phyloP scores from a whole-genome alignment of 2,113 vertebrate genomes.

The Corvus hawaiiensis region DNA sequence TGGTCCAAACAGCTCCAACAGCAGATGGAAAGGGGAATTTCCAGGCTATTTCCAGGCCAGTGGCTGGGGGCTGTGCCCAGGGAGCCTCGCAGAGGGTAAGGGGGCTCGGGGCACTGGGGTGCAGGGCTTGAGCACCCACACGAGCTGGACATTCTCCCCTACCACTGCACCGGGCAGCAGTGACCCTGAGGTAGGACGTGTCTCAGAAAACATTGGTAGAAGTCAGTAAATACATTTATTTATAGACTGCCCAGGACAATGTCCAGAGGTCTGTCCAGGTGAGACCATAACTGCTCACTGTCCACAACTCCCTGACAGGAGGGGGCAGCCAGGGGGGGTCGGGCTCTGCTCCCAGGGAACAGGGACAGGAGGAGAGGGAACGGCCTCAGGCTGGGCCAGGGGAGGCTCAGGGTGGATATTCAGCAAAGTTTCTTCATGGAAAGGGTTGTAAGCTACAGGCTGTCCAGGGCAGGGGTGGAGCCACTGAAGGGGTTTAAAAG shows the following conservation, averaged over 20 bases:
- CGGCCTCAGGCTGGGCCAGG: background rate
- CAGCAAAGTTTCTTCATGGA: background rate
- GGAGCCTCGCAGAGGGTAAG: accelerated
- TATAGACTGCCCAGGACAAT: background rate
- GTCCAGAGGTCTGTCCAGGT: background rate
- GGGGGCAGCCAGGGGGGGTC: background rate
- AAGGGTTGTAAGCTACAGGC: background rate
- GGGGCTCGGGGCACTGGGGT: background rate
- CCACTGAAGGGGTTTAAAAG: background rate
- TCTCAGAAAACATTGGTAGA: background rate
- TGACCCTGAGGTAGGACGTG: background rate
- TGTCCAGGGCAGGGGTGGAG: background rate
- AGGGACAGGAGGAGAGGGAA: background rate
- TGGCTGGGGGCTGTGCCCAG: background rate
- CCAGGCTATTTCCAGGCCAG: background rate
- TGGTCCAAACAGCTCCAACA: background rate
- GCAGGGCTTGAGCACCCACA: background rate
- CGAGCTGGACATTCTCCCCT: accelerated
- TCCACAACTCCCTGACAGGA: background rate
- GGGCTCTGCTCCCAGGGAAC: background rate
- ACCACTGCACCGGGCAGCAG: accelerated
- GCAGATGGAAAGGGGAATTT: background rate
- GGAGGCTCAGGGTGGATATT: background rate
- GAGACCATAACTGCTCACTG: background rate
- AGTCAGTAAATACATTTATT: background rate